Percentiles rank a stretch among this genome's conserved stretches.
Conservation (phyloP, 2,113 vertebrate genomes). For the Nipponia nippon region DNA sequence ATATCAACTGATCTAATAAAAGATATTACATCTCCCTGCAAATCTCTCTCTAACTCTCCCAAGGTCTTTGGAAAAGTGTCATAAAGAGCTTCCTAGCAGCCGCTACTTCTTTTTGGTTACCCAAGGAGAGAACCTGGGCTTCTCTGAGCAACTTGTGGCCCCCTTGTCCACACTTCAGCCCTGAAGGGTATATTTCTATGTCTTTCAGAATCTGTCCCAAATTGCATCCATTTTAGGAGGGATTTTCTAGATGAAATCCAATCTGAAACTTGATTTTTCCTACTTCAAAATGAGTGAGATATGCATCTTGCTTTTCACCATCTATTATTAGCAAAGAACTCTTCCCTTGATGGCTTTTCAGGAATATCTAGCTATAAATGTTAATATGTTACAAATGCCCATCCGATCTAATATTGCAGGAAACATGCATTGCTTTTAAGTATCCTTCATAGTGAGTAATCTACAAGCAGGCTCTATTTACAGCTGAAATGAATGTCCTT, state of each 20-base stretch:
- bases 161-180: neutral
- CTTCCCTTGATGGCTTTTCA: neutral
- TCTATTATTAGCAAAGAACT: neutral
- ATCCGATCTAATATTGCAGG: neutral
- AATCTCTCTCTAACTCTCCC: neutral
- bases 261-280: neutral
- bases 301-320: neutral
- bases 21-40: neutral
- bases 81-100: neutral
- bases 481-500: neutral
- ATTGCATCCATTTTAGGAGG: neutral
- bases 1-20: neutral
- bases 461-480: neutral
- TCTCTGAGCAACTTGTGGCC: neutral
- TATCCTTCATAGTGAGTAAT: neutral
- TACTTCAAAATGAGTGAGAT: neutral
- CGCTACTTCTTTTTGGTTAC: neutral
- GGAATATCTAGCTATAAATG: neutral
- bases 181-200: neutral
- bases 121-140: neutral
- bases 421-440: neutral
- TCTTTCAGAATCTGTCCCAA: neutral
- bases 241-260: neutral
- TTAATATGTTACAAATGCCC: neutral
- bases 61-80: neutral